A percentile compares a stretch with the other conserved stretches of the same genome.
These are phyloP conservation scores for Scaptomyza caliginosa DNA, from an alignment of 2,888 invertebrate species.

Conservation along the genomic window DNA sequence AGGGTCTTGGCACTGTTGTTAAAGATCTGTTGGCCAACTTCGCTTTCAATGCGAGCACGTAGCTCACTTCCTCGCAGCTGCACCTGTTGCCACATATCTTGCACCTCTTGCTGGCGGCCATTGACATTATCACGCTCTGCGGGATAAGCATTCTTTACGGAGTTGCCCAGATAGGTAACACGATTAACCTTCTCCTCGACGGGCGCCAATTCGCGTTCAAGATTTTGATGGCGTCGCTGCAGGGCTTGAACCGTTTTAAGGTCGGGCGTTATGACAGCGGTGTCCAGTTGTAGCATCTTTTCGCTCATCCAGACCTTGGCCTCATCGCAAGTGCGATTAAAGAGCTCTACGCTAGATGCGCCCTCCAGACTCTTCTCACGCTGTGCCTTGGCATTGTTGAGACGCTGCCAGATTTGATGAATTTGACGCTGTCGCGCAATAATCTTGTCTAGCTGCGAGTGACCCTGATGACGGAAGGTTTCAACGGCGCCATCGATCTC, in stretches of 20 bases:
- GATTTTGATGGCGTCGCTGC: constrained; percentile 95
- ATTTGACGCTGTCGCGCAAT: constrained; percentile 91
- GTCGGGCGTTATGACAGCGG: constrained; percentile 91
- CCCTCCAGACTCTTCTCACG: constrained; percentile 97
- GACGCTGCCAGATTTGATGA: constrained; percentile 93
- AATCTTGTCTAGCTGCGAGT: constrained; percentile 93
- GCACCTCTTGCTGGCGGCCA: constrained; percentile 92
- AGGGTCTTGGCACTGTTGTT: constrained; percentile 90
- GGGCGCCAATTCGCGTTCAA: constrained; percentile 97
- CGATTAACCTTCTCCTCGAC: constrained; percentile 96
- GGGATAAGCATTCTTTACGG: constrained; percentile 96
- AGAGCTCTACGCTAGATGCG: constrained; percentile 96
- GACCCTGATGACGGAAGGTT: constrained; percentile 92
- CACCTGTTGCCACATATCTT: constrained; percentile 94
- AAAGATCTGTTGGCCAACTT: constrained; percentile 95
- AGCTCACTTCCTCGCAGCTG: constrained; percentile 93
- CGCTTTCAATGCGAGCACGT: constrained; percentile 93
- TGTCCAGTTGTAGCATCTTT: constrained; percentile 95
- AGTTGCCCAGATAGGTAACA: constrained; percentile 93
- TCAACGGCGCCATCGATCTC: constrained; percentile 94
- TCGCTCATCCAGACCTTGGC: constrained; percentile 99
- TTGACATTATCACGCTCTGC: constrained; percentile 94
- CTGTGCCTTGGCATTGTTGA: constrained; percentile 93
- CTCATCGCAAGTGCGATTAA: constrained; percentile 97
- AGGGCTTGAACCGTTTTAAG: constrained; percentile 95